These are phyloP conservation scores for Orthonychiurus folsomi DNA, from an alignment of 2,888 invertebrate species.

Conservation along the genomic window DNA sequence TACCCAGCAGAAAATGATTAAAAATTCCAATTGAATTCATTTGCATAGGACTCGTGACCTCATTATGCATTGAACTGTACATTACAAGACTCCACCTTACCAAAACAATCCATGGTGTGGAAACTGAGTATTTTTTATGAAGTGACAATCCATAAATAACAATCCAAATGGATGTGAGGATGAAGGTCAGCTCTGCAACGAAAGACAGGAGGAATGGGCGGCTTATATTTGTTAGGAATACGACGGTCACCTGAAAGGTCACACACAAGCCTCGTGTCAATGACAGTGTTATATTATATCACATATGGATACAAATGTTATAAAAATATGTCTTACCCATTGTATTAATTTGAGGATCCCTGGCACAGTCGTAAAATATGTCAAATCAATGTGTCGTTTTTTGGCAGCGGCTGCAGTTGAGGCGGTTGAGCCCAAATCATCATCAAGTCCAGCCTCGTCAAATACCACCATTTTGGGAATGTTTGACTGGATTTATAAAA, in stretches of 20 bases:
- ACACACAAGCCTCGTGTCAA: neutral
- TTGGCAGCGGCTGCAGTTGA: neutral
- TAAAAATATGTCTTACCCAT: slow-evolving; percentile 54
- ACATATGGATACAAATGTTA: neutral
- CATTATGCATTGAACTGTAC: too few relatives aligned
- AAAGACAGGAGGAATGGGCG: slow-evolving; percentile 48
- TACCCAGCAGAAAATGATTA: too few relatives aligned
- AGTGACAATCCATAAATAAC: slow-evolving; percentile 70
- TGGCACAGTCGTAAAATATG: slow-evolving; percentile 67
- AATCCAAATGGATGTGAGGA: slow-evolving; percentile 70
- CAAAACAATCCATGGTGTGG: neutral
- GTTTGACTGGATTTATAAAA: too few relatives aligned
- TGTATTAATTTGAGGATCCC: slow-evolving; percentile 71
- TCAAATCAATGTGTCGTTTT: neutral
- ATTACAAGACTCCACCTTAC: neutral
- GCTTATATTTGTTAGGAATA: neutral
- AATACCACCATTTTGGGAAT: neutral
- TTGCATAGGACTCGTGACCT: too few relatives aligned
- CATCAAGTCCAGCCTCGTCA: neutral
- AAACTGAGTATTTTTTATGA: slow-evolving; percentile 54
- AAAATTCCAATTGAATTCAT: too few relatives aligned
- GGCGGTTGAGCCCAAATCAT: neutral
- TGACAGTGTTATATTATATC: too few relatives aligned
- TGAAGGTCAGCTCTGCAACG: slow-evolving; percentile 71
- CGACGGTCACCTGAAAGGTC: neutral